Evolutionary conservation across 2,113 vertebrate genomes (phyloP).

Genomic region (Gorsachius goisagi): DNA sequence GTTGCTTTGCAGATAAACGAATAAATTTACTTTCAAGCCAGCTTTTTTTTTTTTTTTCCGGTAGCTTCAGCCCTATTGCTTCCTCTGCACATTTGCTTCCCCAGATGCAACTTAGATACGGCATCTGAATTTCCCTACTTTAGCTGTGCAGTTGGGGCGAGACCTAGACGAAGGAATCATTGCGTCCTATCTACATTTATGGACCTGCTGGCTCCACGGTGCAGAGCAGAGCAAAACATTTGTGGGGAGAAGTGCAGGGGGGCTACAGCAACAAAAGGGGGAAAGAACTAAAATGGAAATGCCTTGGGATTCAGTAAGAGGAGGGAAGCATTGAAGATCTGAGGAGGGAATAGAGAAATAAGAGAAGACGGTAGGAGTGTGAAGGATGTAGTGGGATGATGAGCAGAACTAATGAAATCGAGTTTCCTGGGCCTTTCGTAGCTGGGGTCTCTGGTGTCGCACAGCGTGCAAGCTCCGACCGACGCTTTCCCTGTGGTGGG

Average conservation of each 20-base stretch:
- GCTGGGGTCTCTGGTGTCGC: background rate
- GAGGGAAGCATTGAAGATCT: background rate
- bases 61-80: background rate
- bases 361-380: background rate
- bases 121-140: background rate
- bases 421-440: background rate
- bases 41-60: background rate
- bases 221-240: background rate
- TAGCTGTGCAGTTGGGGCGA: background rate
- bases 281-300: background rate
- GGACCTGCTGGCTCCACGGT: background rate
- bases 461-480: rapidly evolving
- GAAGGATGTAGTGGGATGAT: background rate
- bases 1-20: background rate
- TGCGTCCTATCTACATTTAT: background rate
- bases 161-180: background rate
- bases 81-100: background rate
- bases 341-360: background rate
- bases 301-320: background rate
- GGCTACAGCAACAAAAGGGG: background rate
- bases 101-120: background rate
- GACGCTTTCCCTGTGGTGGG: background rate
- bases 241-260: background rate
- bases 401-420: background rate
- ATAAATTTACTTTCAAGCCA: background rate